These are phyloP conservation scores for Acomys russatus DNA, from an alignment of 2,797 vertebrate species.

Conservation along the genomic window DNA sequence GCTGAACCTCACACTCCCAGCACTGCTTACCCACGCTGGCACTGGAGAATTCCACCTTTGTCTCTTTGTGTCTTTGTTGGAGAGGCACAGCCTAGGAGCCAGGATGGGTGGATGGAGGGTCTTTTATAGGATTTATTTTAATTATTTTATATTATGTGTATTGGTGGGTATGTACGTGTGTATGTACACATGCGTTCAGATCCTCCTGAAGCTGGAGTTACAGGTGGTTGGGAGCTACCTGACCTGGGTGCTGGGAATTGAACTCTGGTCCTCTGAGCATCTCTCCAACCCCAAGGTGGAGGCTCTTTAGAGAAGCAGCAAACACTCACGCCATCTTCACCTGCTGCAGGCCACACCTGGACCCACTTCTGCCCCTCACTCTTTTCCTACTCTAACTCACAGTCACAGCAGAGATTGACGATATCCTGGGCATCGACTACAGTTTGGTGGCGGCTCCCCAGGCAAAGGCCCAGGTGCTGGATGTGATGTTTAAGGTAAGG, in stretches of 20 bases:
- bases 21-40: background rate
- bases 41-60: background rate
- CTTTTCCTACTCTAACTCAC: background rate
- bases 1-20: background rate
- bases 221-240: background rate
- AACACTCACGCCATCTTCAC: background rate
- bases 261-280: background rate
- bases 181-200: background rate
- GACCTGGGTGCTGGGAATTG: background rate
- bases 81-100: background rate
- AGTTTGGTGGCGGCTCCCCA: slow-evolving; percentile 84
- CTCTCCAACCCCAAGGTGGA: background rate
- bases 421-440: slow-evolving; percentile 83
- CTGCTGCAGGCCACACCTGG: background rate
- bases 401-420: slow-evolving; percentile 86
- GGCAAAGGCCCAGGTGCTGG: slow-evolving; percentile 73
- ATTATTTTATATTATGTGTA: background rate
- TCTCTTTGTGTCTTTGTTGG: background rate
- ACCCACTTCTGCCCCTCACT: slow-evolving; percentile 46
- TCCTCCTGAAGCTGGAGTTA: background rate
- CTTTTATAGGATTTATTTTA: background rate
- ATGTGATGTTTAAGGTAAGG: slow-evolving; percentile 87
- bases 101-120: background rate
- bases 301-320: background rate
- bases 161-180: background rate